A percentile compares a stretch with the other conserved stretches of the same genome.
Evolutionary conservation across 2,797 vertebrate species (phyloP).

Genomic region (Crocodylus rhombifer): DNA sequence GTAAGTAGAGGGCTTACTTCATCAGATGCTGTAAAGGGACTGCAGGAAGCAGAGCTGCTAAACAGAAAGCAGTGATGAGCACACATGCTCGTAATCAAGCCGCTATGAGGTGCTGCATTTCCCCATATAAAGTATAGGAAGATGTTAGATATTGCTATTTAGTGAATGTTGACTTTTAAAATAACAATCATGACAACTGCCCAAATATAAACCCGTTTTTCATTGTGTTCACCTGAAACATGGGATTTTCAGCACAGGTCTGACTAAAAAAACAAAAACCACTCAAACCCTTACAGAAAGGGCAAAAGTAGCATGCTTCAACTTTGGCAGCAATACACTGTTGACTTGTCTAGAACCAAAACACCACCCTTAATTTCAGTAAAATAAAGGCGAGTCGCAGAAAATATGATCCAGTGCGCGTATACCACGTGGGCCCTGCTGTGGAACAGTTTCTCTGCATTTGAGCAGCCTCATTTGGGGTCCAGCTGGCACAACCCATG

Average conservation of each 20-base stretch:
- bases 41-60: too few relatives aligned
- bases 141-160: background rate
- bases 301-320: background rate
- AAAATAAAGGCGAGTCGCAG: background rate
- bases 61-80: too few relatives aligned
- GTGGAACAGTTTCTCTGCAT: fast-evolving
- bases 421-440: fast-evolving
- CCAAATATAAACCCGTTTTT: background rate
- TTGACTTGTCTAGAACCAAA: background rate
- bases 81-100: background rate
- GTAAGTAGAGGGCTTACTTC: too few relatives aligned
- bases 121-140: background rate
- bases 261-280: too few relatives aligned
- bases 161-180: background rate
- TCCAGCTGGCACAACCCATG: fast-evolving
- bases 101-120: background rate
- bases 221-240: background rate
- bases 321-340: background rate
- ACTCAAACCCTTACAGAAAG: background rate
- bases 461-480: background rate
- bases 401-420: background rate
- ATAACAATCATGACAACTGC: background rate
- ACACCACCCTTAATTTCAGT: background rate
- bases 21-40: too few relatives aligned
- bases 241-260: background rate